Evolutionary conservation across 2,797 vertebrate genomes (phyloP).

Genomic region (Alauda arvensis): DNA sequence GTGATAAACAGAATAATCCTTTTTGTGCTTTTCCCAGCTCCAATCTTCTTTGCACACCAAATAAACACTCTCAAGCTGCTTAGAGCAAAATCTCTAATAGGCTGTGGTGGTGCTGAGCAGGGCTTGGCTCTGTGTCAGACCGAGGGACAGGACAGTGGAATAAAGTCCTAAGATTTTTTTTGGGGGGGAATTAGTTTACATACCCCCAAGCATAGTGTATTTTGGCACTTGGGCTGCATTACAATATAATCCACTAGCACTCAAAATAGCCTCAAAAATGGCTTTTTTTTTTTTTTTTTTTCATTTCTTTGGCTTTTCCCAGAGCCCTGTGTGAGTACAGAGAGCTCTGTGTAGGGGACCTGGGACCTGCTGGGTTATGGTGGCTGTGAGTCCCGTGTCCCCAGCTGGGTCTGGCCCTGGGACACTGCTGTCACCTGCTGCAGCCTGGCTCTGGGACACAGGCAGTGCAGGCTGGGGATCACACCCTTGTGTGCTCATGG

Average conservation of each 20-base stretch:
- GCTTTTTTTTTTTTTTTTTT: neutral
- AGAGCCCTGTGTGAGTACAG: neutral
- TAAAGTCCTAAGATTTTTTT: slow-evolving; percentile 41
- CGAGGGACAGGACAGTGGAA: slow-evolving; percentile 52
- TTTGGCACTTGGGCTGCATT: slow-evolving; percentile 59
- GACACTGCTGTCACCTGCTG: neutral
- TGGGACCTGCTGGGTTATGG: rapidly evolving
- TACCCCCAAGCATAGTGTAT: slow-evolving; percentile 59
- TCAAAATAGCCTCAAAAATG: slow-evolving; percentile 52
- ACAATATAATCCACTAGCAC: slow-evolving; percentile 47
- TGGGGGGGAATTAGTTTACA: slow-evolving; percentile 44
- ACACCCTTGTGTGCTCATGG: rapidly evolving
- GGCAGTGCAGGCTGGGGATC: neutral
- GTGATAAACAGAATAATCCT: slow-evolving; percentile 68
- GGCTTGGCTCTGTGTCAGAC: slow-evolving; percentile 47
- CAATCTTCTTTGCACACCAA: slow-evolving; percentile 69
- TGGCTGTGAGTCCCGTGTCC: rapidly evolving
- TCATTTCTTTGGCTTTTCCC: slow-evolving; percentile 27
- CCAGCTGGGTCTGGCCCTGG: neutral
- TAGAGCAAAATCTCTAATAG: slow-evolving; percentile 66
- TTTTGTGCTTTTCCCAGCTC: slow-evolving; percentile 64
- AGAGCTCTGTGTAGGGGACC: neutral
- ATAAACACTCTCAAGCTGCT: slow-evolving; percentile 71
- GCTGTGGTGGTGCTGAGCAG: slow-evolving; percentile 49
- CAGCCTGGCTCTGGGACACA: neutral